phyloP scores from a whole-genome alignment of 1,140 invertebrate genomes.

The Druon quercuslanigerum region DNA sequence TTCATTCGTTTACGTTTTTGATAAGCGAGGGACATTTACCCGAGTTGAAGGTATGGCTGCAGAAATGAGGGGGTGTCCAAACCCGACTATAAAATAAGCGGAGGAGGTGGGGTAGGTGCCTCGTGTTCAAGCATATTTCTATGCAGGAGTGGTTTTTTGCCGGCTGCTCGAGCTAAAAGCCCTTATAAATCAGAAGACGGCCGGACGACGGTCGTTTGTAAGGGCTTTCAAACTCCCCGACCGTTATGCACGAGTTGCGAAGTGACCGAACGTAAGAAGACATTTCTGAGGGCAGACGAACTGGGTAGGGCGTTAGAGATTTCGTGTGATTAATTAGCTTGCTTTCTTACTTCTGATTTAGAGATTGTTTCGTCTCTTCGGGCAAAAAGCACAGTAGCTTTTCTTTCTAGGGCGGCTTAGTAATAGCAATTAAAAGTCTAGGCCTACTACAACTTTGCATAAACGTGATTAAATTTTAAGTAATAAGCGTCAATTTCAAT shows the following conservation, averaged over 20 bases:
- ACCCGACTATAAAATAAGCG: constrained; percentile 41
- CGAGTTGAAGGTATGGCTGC: not conserved
- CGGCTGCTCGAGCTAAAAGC: constrained; percentile 68
- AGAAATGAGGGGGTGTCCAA: constrained; percentile 6
- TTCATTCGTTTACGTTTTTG: not conserved
- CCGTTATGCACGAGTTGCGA: constrained; percentile 52
- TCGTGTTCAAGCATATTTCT: constrained; percentile 60
- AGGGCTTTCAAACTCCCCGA: constrained; percentile 63
- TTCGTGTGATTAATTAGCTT: constrained; percentile 62
- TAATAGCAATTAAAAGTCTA: constrained; percentile 25
- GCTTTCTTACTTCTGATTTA: constrained; percentile 56
- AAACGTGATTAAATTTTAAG: constrained; percentile 37
- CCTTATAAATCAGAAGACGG: constrained; percentile 73
- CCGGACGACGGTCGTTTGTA: constrained; percentile 66
- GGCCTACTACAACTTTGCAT: constrained; percentile 34
- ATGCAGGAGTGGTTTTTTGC: constrained; percentile 65
- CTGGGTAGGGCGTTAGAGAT: constrained; percentile 43
- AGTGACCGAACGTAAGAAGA: constrained; percentile 51
- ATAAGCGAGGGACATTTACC: constrained; percentile 3
- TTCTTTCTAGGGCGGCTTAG: constrained; percentile 29
- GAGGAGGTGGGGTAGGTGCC: constrained; percentile 49
- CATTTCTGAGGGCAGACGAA: constrained; percentile 49
- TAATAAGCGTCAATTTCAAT: constrained; percentile 28
- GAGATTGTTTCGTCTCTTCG: constrained; percentile 12
- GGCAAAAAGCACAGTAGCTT: constrained; percentile 44